Base-by-base conservation (phyloP, 2,888 invertebrate genomes). In the Pantelozetes paolii region DNA sequence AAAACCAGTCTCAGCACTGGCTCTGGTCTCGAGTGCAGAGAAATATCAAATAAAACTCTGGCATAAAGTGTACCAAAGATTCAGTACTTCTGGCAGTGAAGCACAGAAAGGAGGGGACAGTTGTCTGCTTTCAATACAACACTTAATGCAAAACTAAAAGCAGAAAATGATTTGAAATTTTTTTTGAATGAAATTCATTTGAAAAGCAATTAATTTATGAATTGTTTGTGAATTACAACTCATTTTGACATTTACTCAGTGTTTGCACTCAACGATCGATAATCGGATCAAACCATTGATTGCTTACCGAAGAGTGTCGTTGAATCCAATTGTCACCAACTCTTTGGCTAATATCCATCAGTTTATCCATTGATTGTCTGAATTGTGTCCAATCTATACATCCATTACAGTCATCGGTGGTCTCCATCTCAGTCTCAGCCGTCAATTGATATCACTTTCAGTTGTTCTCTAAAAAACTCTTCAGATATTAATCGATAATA, bases 11-110 rank as follows among this genome's bases (percentile, higher is more conserved):
- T 36, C 54, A 3, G 45, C 9, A 11, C 45, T 45, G 54, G 9
- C 54, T 36, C 54, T 20, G 45, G 45, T 45, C 45, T 45, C 45
- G 9, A 54, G 23, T 23, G 54, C 2, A 54, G 20, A 23, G 54
- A 36, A 36, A 36, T 36, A 36, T 36, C 36, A 54, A 54, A 54
- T 54, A 54, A 54, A 54, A 54, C 23, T n/a, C 23, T 54, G 23
- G 26, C 45, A 54, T 54, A 54, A 54, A 54, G 54, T 54, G 6
- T 54, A 54, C 54, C 23, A 54, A 54, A 54, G 54, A 54, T 54
- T 54, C 54, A 54, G 54, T 54, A 54, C 26, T 54, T 54, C 23
- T 54, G n/a, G n/a, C 36, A 54, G 54, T 54, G 54, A 54, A 26
- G 54, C 54, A 54, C 54, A 54, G 26, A 54, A 23, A 54, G 54